Conservation (phyloP, 2,797 vertebrate genomes). For the Lepus oiostolus region DNA sequence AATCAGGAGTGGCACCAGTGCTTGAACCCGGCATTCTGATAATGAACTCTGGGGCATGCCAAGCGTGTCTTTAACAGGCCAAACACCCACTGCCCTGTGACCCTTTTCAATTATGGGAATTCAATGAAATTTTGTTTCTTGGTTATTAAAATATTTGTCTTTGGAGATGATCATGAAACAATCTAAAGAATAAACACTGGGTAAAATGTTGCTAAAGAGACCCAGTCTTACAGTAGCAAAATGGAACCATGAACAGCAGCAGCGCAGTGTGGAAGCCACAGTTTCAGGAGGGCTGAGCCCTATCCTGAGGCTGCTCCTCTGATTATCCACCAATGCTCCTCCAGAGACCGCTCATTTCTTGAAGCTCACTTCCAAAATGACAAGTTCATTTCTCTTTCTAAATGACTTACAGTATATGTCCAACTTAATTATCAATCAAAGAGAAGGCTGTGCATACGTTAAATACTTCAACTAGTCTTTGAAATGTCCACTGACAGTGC, state of each 20-base stretch:
- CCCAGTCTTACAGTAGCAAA: neutral
- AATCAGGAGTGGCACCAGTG: too few relatives aligned
- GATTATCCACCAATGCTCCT: neutral
- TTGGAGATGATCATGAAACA: neutral
- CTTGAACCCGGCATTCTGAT: too few relatives aligned
- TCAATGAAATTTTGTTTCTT: neutral
- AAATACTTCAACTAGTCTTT: conserved; percentile 1
- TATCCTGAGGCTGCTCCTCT: neutral
- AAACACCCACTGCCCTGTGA: too few relatives aligned
- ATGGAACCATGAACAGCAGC: neutral
- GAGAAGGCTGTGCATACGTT: neutral
- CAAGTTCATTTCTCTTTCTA: conserved; percentile 8
- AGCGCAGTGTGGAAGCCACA: neutral
- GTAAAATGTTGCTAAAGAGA: neutral
- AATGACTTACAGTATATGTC: conserved; percentile 40
- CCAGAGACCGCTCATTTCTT: neutral
- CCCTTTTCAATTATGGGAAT: neutral
- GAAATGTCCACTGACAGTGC: neutral
- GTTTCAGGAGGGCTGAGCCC: neutral
- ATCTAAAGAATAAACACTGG: neutral
- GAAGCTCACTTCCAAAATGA: conserved; percentile 60
- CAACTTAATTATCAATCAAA: conserved; percentile 21
- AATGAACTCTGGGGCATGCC: too few relatives aligned
- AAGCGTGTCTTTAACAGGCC: too few relatives aligned
- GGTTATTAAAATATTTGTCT: neutral